Evolutionary conservation across 2,797 vertebrate species (phyloP), one percentile per base, ranked within the genome.

Genomic region (Apodemus agrarius): DNA sequence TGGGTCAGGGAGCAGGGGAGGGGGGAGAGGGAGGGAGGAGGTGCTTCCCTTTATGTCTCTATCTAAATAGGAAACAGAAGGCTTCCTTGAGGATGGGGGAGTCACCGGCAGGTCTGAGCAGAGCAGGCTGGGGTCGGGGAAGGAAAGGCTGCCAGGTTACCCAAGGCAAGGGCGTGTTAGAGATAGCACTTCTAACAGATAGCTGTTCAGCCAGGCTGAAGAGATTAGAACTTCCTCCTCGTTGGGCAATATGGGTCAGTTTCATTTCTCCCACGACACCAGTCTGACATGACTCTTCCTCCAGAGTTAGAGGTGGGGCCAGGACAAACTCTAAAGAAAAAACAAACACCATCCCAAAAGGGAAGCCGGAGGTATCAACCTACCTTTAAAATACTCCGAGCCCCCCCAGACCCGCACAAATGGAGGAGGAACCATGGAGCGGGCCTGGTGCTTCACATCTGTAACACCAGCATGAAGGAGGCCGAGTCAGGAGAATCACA

Each of bases 41-140:
- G 16, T 34, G 3, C 65, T 86, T 72, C 46, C 63, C 46, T 86
- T 54, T 54, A 34, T 4, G 34, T 24, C 49, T 82, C 14, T 52
- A 99, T 95, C 99, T 99, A 97, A 24, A 94, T 21, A 40, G 89
- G 46, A 7, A 59, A 14, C 37, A 57, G 21, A 75, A 40, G 12
- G 1, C 65, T 22, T 76, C 40, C 40, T 46, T 76, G 40, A 24
- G 29, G 40, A 7, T 76, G 67, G 14, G 52, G 29, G 46, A 78
- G 54, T 85, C n/a, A 52, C 16, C 78, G 76, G 46, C 54, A 85
- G 63, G 49, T 59, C 46, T 24, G 67, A 78, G 91, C 54, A 72
- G 90, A 91, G 75, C 61, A 13, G 19, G 9, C 34, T 78, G 54
- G 26, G 1, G 46, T 69, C 6, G 6, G 24, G 31, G 59, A 46